A percentile compares a stretch with the other conserved stretches of the same genome.
phyloP scores from a whole-genome alignment of 1,140 invertebrate species.

The Drosophila azteca region DNA sequence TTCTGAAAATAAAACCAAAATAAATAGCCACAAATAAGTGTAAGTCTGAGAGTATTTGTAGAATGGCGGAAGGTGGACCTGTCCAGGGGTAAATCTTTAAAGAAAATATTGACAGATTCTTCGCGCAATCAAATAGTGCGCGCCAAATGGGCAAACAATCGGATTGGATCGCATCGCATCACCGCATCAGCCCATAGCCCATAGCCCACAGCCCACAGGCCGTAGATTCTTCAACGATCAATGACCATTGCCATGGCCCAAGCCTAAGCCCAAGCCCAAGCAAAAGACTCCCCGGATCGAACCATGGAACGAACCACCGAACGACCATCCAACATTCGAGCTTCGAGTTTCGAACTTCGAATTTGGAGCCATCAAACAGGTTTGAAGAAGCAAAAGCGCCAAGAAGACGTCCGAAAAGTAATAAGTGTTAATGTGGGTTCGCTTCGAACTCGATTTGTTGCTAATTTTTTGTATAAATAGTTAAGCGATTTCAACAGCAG shows the following conservation, averaged over 20 bases:
- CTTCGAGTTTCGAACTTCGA: no score
- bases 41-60: conserved; percentile 49
- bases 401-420: conserved; percentile 2
- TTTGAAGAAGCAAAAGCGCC: conserved; percentile 39
- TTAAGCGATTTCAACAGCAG: conserved; percentile 63
- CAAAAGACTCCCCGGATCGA: background rate
- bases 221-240: conserved; percentile 34
- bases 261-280: background rate
- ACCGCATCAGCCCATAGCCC: conserved; percentile 1
- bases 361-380: conserved; percentile 28
- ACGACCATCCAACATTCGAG: conserved; percentile 19
- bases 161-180: conserved; percentile 6
- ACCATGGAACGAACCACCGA: conserved; percentile 29
- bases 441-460: conserved; percentile 48
- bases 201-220: background rate
- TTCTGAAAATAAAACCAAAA: background rate
- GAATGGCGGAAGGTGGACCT: conserved; percentile 55
- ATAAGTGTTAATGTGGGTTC: conserved; percentile 49
- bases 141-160: conserved; percentile 55
- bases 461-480: conserved; percentile 81
- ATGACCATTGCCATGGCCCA: conserved; percentile 43
- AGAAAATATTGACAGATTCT: conserved; percentile 72
- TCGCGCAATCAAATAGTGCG: conserved; percentile 58
- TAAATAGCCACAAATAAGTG: conserved; percentile 15
- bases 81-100: conserved; percentile 30